phyloP scores from a whole-genome alignment of 2,797 vertebrate species.

The Chiloscyllium punctatum region DNA sequence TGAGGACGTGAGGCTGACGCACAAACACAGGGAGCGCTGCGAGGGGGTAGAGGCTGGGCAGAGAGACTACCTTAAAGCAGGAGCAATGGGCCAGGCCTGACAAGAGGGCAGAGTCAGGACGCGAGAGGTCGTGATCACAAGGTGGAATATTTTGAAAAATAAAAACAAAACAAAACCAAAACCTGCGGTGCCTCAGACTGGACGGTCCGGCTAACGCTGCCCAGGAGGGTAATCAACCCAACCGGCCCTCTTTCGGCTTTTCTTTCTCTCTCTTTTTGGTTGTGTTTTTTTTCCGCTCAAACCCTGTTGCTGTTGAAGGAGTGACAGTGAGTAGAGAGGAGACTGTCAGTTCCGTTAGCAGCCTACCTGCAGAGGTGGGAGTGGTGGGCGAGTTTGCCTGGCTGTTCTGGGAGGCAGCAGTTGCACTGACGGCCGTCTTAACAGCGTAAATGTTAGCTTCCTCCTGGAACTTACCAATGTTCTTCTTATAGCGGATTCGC shows the following conservation, averaged over 20 bases:
- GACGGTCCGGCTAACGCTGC: not conserved
- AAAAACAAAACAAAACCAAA: not conserved
- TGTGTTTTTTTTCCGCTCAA: not conserved
- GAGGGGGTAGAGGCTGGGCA: too few relatives aligned
- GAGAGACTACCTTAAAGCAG: not conserved
- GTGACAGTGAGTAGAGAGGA: conserved; percentile 2
- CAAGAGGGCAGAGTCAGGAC: not conserved
- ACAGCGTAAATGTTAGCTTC: conserved; percentile 99
- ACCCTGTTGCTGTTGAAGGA: conserved; percentile 27
- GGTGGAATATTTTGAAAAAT: too few relatives aligned
- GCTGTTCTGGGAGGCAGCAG: conserved; percentile 96
- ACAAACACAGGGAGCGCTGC: not conserved
- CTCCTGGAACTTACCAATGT: conserved; percentile 99
- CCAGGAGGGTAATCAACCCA: not conserved
- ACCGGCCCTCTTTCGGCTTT: too few relatives aligned
- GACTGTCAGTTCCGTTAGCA: conserved; percentile 51
- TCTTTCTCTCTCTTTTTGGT: too few relatives aligned
- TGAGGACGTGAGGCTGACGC: too few relatives aligned
- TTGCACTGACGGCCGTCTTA: conserved; percentile 93
- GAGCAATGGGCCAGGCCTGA: not conserved
- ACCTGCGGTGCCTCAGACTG: not conserved
- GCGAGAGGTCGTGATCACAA: not conserved
- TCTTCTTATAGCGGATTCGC: conserved; percentile 99
- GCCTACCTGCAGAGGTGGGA: conserved; percentile 99
- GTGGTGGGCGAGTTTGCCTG: conserved; percentile 98